Evolutionary conservation across 2,888 invertebrate species (phyloP).

Genomic region (Platycheirus albimanus): DNA sequence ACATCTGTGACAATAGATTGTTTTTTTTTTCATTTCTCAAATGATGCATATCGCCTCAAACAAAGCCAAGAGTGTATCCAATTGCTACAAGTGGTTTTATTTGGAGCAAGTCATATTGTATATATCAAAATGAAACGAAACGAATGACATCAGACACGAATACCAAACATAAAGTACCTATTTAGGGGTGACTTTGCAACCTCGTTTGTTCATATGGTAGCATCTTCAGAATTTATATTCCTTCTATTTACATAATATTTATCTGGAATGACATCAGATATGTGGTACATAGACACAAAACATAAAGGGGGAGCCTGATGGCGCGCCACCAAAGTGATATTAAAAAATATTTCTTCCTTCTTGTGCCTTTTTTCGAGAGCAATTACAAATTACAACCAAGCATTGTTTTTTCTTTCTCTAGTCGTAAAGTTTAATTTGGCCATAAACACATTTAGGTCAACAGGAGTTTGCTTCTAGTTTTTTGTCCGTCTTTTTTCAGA

Average conservation of each 20-base stretch:
- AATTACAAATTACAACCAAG: too few relatives aligned
- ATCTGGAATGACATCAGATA: constrained; percentile 25
- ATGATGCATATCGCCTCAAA: neutral
- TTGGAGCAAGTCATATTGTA: neutral
- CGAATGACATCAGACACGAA: constrained; percentile 35
- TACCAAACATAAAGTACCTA: neutral
- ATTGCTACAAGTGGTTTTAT: constrained; percentile 12
- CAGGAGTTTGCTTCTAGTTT: constrained; percentile 15
- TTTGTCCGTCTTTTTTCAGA: too few relatives aligned
- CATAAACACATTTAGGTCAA: constrained; percentile 51
- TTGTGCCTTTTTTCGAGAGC: neutral
- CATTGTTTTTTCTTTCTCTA: too few relatives aligned
- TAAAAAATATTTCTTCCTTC: neutral
- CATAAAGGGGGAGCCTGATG: constrained; percentile 1
- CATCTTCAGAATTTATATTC: constrained; percentile 6
- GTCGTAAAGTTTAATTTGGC: constrained; percentile 29
- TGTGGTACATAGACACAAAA: neutral
- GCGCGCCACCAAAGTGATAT: neutral
- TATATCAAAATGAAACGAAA: too few relatives aligned
- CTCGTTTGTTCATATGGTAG: neutral
- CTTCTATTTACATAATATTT: constrained; percentile 16
- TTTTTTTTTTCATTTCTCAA: neutral
- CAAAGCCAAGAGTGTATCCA: neutral
- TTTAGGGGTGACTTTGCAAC: neutral
- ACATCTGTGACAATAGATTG: neutral